phyloP scores from a whole-genome alignment of 2,113 vertebrate genomes.

The Upupa epops region DNA sequence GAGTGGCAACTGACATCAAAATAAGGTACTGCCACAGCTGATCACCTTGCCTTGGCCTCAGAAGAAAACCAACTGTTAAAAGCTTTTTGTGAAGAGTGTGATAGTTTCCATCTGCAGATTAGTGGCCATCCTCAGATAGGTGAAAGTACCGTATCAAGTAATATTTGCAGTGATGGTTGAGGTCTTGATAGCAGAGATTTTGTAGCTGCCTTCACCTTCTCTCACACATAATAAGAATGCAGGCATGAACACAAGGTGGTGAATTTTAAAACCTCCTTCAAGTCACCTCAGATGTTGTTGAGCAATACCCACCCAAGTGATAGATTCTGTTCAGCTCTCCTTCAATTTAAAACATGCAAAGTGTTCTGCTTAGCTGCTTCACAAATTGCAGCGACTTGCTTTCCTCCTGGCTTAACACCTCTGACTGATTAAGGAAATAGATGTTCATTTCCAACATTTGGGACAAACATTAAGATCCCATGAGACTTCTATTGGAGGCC shows the following conservation, averaged over 20 bases:
- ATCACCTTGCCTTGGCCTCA: neutral
- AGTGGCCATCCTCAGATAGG: neutral
- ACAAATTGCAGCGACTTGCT: neutral
- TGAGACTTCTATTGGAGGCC: neutral
- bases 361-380: neutral
- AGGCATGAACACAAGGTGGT: neutral
- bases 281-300: neutral
- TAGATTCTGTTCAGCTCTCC: neutral
- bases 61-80: neutral
- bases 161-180: neutral
- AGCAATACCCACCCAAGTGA: neutral
- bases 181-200: neutral
- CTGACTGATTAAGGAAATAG: conserved; percentile 1
- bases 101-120: neutral
- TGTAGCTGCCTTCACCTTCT: neutral
- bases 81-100: neutral
- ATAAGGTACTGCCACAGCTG: neutral
- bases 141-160: neutral
- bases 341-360: neutral
- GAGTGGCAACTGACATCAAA: neutral
- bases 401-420: neutral
- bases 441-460: neutral
- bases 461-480: neutral
- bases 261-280: neutral
- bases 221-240: neutral